Percentiles rank a stretch among this genome's conserved stretches.
These are phyloP conservation scores for Papilio protenor DNA, from an alignment of 2,888 invertebrate species.

Conservation along the genomic window DNA sequence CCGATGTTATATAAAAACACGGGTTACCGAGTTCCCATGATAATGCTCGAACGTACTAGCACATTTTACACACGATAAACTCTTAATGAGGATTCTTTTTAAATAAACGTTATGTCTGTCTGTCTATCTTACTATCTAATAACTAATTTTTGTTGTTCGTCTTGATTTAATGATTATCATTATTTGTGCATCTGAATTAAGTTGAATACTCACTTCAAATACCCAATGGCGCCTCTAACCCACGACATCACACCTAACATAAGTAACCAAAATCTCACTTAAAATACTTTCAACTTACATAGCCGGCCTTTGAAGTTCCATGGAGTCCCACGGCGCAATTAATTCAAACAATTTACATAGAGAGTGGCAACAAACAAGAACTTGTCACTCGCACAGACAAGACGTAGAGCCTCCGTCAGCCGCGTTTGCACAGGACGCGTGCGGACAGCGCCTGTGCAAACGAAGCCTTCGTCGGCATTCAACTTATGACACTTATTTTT, in stretches of 20 bases:
- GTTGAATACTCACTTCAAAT: background rate
- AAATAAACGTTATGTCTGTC: background rate
- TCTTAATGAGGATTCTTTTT: slow-evolving; percentile 10
- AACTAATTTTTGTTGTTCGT: background rate
- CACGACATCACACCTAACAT: background rate
- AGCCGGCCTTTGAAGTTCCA: no score
- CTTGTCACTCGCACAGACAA: slow-evolving; percentile 19
- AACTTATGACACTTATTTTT: slow-evolving; percentile 21
- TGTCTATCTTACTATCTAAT: background rate
- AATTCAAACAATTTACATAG: slow-evolving; percentile 30
- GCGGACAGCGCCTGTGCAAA: slow-evolving; percentile 20
- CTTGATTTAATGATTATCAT: background rate
- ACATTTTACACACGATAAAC: slow-evolving; percentile 18
- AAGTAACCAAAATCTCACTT: background rate
- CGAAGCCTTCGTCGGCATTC: background rate
- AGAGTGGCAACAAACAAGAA: slow-evolving; percentile 23
- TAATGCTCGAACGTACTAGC: slow-evolving; percentile 44
- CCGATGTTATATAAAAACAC: slow-evolving; percentile 40
- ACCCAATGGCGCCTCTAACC: background rate
- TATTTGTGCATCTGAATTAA: background rate
- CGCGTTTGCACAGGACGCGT: slow-evolving; percentile 29
- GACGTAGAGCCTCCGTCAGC: slow-evolving; percentile 14
- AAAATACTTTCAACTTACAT: background rate
- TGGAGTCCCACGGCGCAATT: background rate
- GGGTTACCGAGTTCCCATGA: slow-evolving; percentile 57